Evolutionary conservation across 2,113 vertebrate species (phyloP).

Genomic region (Python bivittatus): DNA sequence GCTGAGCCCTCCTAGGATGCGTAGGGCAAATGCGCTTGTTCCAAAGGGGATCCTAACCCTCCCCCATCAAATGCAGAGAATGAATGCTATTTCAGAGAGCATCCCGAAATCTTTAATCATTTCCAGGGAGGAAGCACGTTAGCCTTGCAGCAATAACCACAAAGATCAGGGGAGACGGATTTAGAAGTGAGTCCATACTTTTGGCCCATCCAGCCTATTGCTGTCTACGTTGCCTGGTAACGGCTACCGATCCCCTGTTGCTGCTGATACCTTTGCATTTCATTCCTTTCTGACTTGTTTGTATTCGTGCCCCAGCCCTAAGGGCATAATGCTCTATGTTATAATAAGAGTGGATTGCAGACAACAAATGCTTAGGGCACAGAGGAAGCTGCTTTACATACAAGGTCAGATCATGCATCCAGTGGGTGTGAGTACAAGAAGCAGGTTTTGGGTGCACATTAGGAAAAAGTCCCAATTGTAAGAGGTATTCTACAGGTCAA

Average conservation of each 20-base stretch:
- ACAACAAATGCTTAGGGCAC: not conserved
- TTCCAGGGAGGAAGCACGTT: not conserved
- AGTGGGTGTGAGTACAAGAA: not conserved
- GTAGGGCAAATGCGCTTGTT: not conserved
- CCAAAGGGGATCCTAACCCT: not conserved
- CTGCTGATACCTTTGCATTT: not conserved
- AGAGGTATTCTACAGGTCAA: not conserved
- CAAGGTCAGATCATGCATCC: not conserved
- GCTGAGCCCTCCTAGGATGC: not conserved
- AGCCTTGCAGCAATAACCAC: not conserved
- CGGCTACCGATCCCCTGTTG: not conserved
- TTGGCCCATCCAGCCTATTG: not conserved
- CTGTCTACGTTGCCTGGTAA: not conserved
- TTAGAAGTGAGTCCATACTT: not conserved
- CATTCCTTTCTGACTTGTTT: not conserved
- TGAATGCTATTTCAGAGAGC: not conserved
- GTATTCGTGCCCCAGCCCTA: not conserved
- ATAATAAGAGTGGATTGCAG: not conserved
- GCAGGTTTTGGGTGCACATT: not conserved
- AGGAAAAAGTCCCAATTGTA: not conserved
- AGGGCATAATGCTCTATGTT: not conserved
- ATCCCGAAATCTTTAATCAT: not conserved
- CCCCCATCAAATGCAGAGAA: not conserved
- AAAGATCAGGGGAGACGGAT: not conserved
- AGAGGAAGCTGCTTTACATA: not conserved